Percentiles rank a stretch among this genome's conserved stretches.
These are phyloP conservation scores for Geopemphigus sp. DNA, from an alignment of 1,140 invertebrate species.

Conservation along the genomic window DNA sequence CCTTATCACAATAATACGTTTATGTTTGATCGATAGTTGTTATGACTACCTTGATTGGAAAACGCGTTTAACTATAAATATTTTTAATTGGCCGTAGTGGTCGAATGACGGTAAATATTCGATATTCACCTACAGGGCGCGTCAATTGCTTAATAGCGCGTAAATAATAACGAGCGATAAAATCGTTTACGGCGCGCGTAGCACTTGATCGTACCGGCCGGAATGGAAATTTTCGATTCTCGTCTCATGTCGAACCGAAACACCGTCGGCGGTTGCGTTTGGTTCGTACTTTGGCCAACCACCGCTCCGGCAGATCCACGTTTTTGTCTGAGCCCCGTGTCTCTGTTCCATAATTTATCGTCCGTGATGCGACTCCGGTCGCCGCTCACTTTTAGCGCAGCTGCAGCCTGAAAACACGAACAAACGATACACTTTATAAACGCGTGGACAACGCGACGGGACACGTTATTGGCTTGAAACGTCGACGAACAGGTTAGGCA, in stretches of 20 bases:
- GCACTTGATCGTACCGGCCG: constrained; percentile 18
- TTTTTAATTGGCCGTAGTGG: no score
- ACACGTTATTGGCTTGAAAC: not conserved
- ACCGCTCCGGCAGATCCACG: constrained; percentile 38
- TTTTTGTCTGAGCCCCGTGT: constrained; percentile 27
- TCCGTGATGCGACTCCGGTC: constrained; percentile 35
- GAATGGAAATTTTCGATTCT: constrained; percentile 36
- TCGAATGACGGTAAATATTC: no score
- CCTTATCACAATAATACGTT: no score
- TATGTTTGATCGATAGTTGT: no score
- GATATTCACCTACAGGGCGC: no score
- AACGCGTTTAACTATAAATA: no score
- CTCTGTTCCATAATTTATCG: constrained; percentile 38
- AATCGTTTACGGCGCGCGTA: no score
- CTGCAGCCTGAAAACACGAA: constrained; percentile 22
- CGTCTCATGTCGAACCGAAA: constrained; percentile 30
- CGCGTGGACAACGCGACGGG: no score
- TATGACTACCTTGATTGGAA: no score
- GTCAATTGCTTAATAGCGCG: no score
- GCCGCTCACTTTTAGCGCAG: constrained; percentile 27
- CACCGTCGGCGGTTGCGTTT: not conserved
- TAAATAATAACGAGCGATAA: no score
- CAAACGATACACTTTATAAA: not conserved
- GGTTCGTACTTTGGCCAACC: constrained; percentile 24
- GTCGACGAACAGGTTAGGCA: no score